Evolutionary conservation across 2,888 invertebrate species (phyloP), one percentile per base, ranked within the genome.

Genomic region (Nemapogon koenigi): DNA sequence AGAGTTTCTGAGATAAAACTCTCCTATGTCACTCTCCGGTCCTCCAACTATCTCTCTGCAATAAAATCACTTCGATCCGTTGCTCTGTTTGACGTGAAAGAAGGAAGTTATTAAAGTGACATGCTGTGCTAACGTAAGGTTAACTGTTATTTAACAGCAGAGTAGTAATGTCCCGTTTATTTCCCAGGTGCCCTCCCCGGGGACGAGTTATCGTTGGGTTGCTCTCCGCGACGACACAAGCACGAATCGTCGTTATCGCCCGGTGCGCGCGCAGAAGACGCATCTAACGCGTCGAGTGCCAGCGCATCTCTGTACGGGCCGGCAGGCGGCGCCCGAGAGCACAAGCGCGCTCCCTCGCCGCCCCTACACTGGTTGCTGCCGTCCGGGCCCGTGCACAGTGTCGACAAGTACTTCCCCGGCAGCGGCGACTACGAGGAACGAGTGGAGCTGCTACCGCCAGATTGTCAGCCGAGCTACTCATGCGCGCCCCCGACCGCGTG

Each of bases 131-230:
- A 22, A 6, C 22, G 10, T 22, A 10, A 8, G 25, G 7, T 22
- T 22, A 8, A 22, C 7, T 22, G 10, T 7, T 8, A 22, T 22
- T 22, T 17, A 10, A 19, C 14, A 22, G 31, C 16, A 45, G 43
- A 45, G 33, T 45, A 43, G 45, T 47, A 42, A 44, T 46, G 44
- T 35, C 19, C 8, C 4, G 10, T 17, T 16, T 14, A 37, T 26
- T 16, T 3, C 16, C 25, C 81, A 91, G 91, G 91, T 79, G 86
- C 89, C 52, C 80, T 91, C 63, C 87, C 89, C 57, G 87, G 89
- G 53, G 90, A 90, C 65, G 90, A 91, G 62, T 66, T 91, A 42
- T 88, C 90, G 22, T 70, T 90, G 49, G 83, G 80, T 45, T 84
- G 83, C 49, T 82, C 84, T 36, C 78, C 79, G 43, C 59, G 76